Percentiles rank a stretch among this genome's conserved stretches.
Conservation (phyloP, 2,797 vertebrate species). For the Antennarius maculatus region DNA sequence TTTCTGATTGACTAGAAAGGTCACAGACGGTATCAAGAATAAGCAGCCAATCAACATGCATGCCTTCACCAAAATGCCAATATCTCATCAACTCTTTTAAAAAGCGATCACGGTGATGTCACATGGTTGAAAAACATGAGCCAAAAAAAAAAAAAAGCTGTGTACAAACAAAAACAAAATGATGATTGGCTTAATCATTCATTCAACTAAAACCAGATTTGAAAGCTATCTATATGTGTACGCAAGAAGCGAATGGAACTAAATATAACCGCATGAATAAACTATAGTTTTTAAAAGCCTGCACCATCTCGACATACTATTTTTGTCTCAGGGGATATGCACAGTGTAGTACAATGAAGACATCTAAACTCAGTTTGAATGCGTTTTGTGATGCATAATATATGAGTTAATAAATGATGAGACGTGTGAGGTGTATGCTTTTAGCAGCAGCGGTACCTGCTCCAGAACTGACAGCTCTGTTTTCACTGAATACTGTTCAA, state of each 20-base stretch:
- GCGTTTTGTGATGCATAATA: conserved; percentile 32
- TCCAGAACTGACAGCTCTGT: conserved; percentile 19
- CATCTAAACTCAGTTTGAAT: conserved; percentile 33
- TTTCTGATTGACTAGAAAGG: conserved; percentile 72
- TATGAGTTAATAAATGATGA: conserved; percentile 55
- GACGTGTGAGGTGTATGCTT: conserved; percentile 23
- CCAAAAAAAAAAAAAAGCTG: conserved; percentile 33
- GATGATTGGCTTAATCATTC: background rate
- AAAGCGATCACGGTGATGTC: conserved; percentile 40
- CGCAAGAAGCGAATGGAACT: background rate
- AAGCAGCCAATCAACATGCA: conserved; percentile 75
- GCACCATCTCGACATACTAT: background rate
- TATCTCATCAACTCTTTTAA: conserved; percentile 64
- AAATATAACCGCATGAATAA: conserved; percentile 37
- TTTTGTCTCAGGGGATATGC: conserved; percentile 13
- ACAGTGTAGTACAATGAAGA: background rate
- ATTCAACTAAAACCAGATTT: conserved; percentile 8
- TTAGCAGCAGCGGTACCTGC: conserved; percentile 18
- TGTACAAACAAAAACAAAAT: background rate
- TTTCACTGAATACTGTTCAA: conserved; percentile 24
- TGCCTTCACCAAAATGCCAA: conserved; percentile 56
- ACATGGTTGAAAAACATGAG: conserved; percentile 28
- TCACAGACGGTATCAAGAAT: conserved; percentile 60
- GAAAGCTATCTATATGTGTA: background rate
- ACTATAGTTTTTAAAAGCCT: conserved; percentile 25